Percentiles rank a stretch among this genome's conserved stretches.
These are phyloP conservation scores for Apamea epomidion DNA, from an alignment of 2,888 invertebrate species.

Conservation along the genomic window DNA sequence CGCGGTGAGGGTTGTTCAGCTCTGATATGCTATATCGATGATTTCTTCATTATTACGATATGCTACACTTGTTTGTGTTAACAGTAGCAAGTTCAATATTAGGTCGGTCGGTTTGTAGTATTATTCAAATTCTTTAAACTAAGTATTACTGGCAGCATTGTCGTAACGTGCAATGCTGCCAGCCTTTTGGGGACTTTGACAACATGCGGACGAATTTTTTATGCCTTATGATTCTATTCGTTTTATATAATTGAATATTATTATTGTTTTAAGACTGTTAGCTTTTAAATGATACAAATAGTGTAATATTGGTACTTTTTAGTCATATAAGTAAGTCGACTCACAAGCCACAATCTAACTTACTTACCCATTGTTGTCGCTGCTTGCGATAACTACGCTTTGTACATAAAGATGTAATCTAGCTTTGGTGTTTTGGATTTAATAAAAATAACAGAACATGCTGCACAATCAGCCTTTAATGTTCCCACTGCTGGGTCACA, in stretches of 20 bases:
- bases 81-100: neutral
- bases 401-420: neutral
- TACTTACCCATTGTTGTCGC: neutral
- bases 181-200: too few species aligned
- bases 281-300: neutral
- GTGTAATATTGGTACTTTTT: neutral
- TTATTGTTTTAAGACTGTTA: neutral
- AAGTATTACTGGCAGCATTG: too few species aligned
- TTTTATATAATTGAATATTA: neutral
- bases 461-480: too few species aligned
- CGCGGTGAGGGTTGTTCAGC: constrained; percentile 72
- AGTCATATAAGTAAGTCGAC: neutral
- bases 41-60: neutral
- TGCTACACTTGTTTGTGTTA: neutral
- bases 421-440: too few species aligned
- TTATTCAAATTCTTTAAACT: neutral
- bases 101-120: neutral
- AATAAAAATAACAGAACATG: neutral
- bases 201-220: neutral
- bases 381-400: neutral
- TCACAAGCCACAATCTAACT: neutral
- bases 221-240: neutral
- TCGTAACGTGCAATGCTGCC: too few species aligned
- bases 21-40: constrained; percentile 45
- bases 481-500: too few species aligned